Base-by-base conservation (phyloP, 2,797 vertebrate genomes). In the Hylomyscus alleni region DNA sequence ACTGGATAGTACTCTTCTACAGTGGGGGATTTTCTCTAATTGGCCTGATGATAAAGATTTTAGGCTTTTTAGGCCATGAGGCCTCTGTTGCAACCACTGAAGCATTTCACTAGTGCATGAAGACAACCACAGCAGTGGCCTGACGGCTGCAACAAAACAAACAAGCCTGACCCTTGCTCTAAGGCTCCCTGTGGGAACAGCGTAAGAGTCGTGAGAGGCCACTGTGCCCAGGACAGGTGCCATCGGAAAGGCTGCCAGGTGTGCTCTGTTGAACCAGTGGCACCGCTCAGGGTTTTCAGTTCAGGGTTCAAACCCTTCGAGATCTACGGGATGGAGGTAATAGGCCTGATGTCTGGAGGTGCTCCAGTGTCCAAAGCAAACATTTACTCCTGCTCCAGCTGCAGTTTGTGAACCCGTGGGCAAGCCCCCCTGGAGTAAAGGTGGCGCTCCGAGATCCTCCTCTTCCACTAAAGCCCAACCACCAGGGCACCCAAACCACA, bases 61-160 rank as follows among this genome's bases (percentile, higher is more conserved):
- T 67, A 93, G 81, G 58, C 19, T 94, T 50, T 81, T 34, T 14
- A 62, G 54, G 31, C 44, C 93, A 77, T 65, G 50, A 89, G 47
- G 76, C 11, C 90, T 89, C 69, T 87, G 44, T 15, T 81, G 8
- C 26, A 94, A 60, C 44, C 83, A 34, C 3, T 89, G 24, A 40
- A 54, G 67, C 83, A 26, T 60, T 65, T 84, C 47, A 34, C 19
- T 20, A 15, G 13, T 50, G 22, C 65, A 87, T 62, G 90, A 93
- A 90, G 93, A 81, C 65, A 92, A 73, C 75, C 31, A 62, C 0
- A 93, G 52, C 82, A 80, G 37, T 58, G 67, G 40, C 40, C 17
- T 78, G 56, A 93, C 69, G 58, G 75, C 89, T 80, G 78, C 86
- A 94, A 75, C 50, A 81, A 95, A 95, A 94, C 62, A 96, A 93